Base-by-base conservation (phyloP, 1,140 invertebrate genomes). In the Cryptotermes secundus region DNA sequence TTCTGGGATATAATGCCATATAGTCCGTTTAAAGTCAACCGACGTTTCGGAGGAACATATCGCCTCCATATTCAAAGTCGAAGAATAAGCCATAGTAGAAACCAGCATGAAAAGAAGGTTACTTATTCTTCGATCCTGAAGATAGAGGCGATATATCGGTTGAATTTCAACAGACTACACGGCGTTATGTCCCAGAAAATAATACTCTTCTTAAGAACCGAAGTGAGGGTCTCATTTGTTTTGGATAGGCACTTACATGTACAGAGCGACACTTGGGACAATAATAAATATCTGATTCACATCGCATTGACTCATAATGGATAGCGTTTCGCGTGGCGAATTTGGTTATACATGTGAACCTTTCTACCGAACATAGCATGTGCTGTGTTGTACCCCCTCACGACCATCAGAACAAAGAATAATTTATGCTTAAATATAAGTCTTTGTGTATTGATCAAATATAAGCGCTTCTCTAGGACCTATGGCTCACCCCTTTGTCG, bases 401-500 rank as follows among this genome's bases (percentile, higher is more conserved):
- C 3, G n/a, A n/a, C n/a, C 6, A 26, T 31, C 26, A 4, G 59
- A 72, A 72, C 59, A 72, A 72, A 31, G 59, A 72, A 72, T 72
- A 72, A 72, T 72, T 72, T 72, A 72, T 72, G 59, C 59, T 72
- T 72, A 72, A 72, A 31, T 72, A 31, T 72, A 72, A 72, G n/a
- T 72, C 26, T 72, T 4, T 10, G n/a, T 10, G 26, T 31, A 72
- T 72, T 72, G 59, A 72, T 72, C 59, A n/a, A 72, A 72, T 72
- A 72, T n/a, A 72, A n/a, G 59, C 10, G 16, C 45, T 45, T 49
- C 45, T 49, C 16, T n/a, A n/a, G n/a, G n/a, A n/a, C n/a, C n/a
- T 19, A 49, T 49, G 45, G 59, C 26, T 72, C 59, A 72, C 59
- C n/a, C 59, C 31, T 72, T 10, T 72, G 59, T 72, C 16, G 3